Conservation (phyloP, 2,888 invertebrate genomes). For the Synergus japonicus region DNA sequence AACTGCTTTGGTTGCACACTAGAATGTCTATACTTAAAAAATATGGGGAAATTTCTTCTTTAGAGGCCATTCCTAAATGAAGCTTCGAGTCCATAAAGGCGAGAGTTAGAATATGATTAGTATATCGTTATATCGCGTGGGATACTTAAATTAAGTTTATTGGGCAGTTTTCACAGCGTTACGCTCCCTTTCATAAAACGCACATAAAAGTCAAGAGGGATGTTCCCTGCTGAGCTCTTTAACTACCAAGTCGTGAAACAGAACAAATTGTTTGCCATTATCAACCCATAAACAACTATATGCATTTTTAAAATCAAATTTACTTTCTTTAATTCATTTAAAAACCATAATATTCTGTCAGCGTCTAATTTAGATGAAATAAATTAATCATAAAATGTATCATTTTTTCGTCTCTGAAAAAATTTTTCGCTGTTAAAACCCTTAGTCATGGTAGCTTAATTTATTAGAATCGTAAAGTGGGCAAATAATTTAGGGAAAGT, state of each 20-base stretch:
- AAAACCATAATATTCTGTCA: neutral
- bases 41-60: conserved; percentile 44
- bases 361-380: neutral
- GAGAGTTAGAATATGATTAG: conserved; percentile 66
- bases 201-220: conserved; percentile 58
- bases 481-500: neutral
- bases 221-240: conserved; percentile 34
- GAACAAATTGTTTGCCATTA: conserved; percentile 38
- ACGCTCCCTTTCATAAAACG: conserved; percentile 58
- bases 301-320: conserved; percentile 1
- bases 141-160: conserved; percentile 66
- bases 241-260: conserved; percentile 34
- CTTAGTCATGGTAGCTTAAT: neutral
- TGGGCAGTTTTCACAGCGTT: conserved; percentile 65
- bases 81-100: conserved; percentile 41
- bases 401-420: neutral
- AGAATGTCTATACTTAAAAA: neutral
- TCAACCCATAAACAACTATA: conserved; percentile 26
- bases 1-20: neutral
- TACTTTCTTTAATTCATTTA: too few species aligned
- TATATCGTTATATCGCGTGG: conserved; percentile 63
- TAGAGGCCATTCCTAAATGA: conserved; percentile 54
- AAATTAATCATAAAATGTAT: neutral
- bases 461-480: neutral
- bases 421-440: neutral